phyloP scores from a whole-genome alignment of 2,888 invertebrate species.

The Congeria kusceri region DNA sequence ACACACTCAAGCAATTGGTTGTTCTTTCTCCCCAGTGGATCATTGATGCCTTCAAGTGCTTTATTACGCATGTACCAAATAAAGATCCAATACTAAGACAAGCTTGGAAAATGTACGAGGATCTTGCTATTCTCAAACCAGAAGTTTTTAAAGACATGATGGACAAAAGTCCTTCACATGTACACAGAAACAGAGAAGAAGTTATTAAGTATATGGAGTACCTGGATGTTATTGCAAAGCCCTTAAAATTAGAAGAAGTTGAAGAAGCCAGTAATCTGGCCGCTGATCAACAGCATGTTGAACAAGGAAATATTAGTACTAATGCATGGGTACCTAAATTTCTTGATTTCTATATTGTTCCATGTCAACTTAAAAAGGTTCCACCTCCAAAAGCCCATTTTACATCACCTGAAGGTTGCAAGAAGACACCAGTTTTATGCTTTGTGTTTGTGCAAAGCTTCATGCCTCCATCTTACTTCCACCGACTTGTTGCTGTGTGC shows the following conservation, averaged over 20 bases:
- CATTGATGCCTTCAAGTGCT: slow-evolving; percentile 53
- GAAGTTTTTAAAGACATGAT: slow-evolving; percentile 37
- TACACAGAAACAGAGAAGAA: neutral
- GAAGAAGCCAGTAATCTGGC: too few relatives aligned
- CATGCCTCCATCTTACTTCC: slow-evolving; percentile 54
- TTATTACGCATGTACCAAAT: slow-evolving; percentile 39
- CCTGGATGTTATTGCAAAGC: slow-evolving; percentile 51
- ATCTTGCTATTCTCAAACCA: slow-evolving; percentile 28
- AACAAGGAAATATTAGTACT: neutral
- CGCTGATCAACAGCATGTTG: neutral
- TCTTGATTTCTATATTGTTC: slow-evolving; percentile 51
- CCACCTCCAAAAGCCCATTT: neutral
- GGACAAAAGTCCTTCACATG: slow-evolving; percentile 19
- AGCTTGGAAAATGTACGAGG: slow-evolving; percentile 34
- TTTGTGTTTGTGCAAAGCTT: slow-evolving; percentile 43
- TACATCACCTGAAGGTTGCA: neutral
- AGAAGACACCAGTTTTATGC: slow-evolving; percentile 43
- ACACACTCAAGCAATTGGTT: slow-evolving; percentile 26
- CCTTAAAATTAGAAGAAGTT: slow-evolving; percentile 14
- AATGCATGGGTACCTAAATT: neutral
- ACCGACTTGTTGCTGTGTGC: slow-evolving; percentile 56
- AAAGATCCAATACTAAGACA: slow-evolving; percentile 23
- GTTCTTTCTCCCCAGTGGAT: slow-evolving; percentile 59
- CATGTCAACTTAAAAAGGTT: slow-evolving; percentile 24
- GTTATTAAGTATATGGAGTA: slow-evolving; percentile 53